Base-by-base conservation (phyloP, 2,797 vertebrate genomes). In the Microctenopoma stevenorrisi region DNA sequence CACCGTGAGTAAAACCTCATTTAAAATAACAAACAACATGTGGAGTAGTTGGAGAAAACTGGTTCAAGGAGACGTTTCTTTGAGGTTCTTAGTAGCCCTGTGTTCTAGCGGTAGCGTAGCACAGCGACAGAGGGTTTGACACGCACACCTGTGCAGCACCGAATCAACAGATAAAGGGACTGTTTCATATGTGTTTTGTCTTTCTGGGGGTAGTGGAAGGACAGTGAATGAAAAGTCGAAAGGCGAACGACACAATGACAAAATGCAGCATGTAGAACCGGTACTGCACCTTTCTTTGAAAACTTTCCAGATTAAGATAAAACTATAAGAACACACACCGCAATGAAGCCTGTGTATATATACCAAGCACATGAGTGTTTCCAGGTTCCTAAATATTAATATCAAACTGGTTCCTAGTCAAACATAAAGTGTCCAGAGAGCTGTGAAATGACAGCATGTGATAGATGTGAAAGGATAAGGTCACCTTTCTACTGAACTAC, bases 401-500 rank as follows among this genome's bases (percentile, higher is more conserved):
- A 69, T 18, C 37, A 72, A 81, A 51, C 46, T 14, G 33, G 62
- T 37, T 43, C n/a, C 49, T 76, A 54, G 78, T 78, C 68, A 75
- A 22, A 22, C n/a, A n/a, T 77, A 64, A 68, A 74, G 49, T 68
- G 56, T 33, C 40, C 46, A 22, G 5, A 60, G 58, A 74, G 60
- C 73, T 78, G 57, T 76, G 51, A 69, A 49, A 64, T 68, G 58
- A 86, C 30, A 79, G 53, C 58, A 52, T 53, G 57, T 65, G 75
- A 83, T 66, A 81, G 47, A 72, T 28, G n/a, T 70, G 54, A 67
- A n/a, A 43, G 68, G 64, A 77, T 70, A 71, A 84, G 13, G 71
- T 74, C 12, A 26, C 54, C 68, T 81, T 53, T 42, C 18, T 37
- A 55, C 33, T 66, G 30, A 74, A 73, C 68, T 74, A 78, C 73